Evolutionary conservation across 2,113 vertebrate species (phyloP).

Genomic region (Eclectus roratus): DNA sequence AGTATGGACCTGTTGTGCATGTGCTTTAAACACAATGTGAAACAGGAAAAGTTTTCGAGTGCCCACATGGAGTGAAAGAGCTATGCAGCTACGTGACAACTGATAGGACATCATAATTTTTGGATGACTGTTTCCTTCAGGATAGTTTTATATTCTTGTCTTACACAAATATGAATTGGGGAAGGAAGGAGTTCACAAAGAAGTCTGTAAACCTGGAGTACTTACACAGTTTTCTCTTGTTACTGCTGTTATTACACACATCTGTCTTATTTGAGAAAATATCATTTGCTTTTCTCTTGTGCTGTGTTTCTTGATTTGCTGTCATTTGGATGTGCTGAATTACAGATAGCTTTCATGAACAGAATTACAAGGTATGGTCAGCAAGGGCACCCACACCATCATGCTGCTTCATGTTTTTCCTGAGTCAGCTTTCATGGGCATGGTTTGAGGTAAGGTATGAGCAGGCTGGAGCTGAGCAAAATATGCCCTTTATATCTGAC

Average conservation of each 20-base stretch:
- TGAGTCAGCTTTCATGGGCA: background rate
- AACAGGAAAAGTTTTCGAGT: background rate
- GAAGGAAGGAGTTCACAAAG: background rate
- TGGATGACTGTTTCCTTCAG: background rate
- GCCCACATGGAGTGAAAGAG: background rate
- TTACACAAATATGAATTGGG: background rate
- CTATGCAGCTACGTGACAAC: fast-evolving
- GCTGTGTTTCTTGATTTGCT: background rate
- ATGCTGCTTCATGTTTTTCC: background rate
- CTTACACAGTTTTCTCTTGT: background rate
- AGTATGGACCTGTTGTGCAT: background rate
- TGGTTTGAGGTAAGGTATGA: background rate
- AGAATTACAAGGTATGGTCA: background rate
- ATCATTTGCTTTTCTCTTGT: background rate
- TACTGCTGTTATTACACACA: background rate
- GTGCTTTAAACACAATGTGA: background rate
- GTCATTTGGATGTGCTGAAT: background rate
- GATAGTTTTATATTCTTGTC: background rate
- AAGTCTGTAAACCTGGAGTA: background rate
- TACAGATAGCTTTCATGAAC: background rate
- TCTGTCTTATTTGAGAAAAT: background rate
- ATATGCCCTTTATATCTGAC: background rate
- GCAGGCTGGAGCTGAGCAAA: background rate
- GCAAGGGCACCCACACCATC: background rate
- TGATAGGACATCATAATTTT: background rate